These are phyloP conservation scores for Sturnus vulgaris DNA, from an alignment of 2,113 vertebrate genomes.

Conservation along the genomic window DNA sequence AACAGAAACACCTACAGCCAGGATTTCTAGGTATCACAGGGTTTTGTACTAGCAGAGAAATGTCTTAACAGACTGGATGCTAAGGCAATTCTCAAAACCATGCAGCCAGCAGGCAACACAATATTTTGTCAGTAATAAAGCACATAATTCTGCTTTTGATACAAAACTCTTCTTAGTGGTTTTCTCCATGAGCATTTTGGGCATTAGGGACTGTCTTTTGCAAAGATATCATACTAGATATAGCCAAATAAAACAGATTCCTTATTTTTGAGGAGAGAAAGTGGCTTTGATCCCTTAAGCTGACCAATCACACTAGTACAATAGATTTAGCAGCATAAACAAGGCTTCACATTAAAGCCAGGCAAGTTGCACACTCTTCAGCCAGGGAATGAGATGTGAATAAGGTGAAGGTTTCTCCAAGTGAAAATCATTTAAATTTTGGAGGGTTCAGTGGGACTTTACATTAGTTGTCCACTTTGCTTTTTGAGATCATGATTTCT, in stretches of 20 bases:
- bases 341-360: not conserved
- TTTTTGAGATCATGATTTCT: conserved; percentile 28
- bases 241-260: not conserved
- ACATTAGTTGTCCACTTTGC: conserved; percentile 40
- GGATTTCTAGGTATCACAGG: not conserved
- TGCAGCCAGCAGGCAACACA: not conserved
- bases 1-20: not conserved
- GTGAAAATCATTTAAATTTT: not conserved
- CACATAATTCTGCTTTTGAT: not conserved
- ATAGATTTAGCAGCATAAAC: not conserved
- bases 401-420: not conserved
- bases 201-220: not conserved
- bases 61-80: not conserved
- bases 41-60: not conserved
- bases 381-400: not conserved
- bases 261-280: not conserved
- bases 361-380: not conserved
- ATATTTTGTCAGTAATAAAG: not conserved
- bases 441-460: not conserved
- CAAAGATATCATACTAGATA: not conserved
- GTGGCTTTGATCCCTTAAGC: conserved; percentile 15
- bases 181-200: not conserved
- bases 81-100: not conserved
- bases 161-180: not conserved
- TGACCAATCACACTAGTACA: not conserved